These are phyloP conservation scores for Drosophila sulfurigaster DNA, from an alignment of 1,140 invertebrate genomes.

Conservation along the genomic window DNA sequence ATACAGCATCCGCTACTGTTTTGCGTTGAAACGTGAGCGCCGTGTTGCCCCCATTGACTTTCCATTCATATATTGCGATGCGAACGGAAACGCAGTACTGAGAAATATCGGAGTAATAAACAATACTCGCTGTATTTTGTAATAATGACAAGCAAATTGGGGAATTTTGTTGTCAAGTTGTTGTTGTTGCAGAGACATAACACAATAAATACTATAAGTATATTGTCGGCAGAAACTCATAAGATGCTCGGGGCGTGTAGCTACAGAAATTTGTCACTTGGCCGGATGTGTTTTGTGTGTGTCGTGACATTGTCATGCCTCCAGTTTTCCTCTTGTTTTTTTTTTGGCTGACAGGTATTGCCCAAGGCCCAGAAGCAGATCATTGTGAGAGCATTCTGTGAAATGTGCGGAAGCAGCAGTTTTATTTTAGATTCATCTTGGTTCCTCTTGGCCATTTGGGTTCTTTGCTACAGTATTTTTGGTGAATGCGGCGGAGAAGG, in stretches of 20 bases:
- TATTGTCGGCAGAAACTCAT: slow-evolving; percentile 47
- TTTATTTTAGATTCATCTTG: slow-evolving; percentile 48
- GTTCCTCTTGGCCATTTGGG: slow-evolving; percentile 39
- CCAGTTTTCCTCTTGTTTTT: slow-evolving; percentile 15
- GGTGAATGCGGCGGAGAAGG: neutral
- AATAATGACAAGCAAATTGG: slow-evolving; percentile 71
- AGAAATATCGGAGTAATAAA: slow-evolving; percentile 17
- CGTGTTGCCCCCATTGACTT: slow-evolving; percentile 31
- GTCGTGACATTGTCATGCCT: slow-evolving; percentile 72
- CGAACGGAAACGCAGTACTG: slow-evolving; percentile 59
- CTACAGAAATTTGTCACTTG: slow-evolving; percentile 70
- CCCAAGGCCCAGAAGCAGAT: slow-evolving; percentile 46
- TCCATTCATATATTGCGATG: slow-evolving; percentile 23
- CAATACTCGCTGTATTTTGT: slow-evolving; percentile 49
- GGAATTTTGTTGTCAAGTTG: slow-evolving; percentile 55
- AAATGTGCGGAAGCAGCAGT: slow-evolving; percentile 73
- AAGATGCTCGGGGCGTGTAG: slow-evolving; percentile 43
- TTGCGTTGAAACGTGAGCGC: slow-evolving; percentile 57
- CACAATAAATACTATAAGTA: neutral
- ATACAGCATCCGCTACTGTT: slow-evolving; percentile 83
- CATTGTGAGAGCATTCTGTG: slow-evolving; percentile 47
- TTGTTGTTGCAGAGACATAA: neutral
- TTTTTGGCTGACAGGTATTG: slow-evolving; percentile 68
- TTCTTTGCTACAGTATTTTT: slow-evolving; percentile 11
- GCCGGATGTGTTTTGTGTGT: slow-evolving; percentile 81